A percentile compares a stretch with the other conserved stretches of the same genome.
phyloP scores from a whole-genome alignment of 30 jellyfish, hydroid and myxozoan species.

The Pelagia noctiluca region DNA sequence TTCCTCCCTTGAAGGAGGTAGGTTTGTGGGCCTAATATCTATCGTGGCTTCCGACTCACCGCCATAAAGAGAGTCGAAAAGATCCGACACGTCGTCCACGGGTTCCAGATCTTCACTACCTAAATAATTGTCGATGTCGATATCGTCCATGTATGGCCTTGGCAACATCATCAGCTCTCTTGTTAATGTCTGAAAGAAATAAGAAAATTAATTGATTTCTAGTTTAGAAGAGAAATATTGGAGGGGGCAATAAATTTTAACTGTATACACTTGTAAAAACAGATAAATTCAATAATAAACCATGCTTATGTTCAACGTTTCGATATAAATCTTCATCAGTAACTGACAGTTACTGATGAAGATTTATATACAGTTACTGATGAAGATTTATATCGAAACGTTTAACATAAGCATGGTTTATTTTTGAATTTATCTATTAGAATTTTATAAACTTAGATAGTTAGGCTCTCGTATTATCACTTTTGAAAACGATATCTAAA shows the following conservation, averaged over 20 bases:
- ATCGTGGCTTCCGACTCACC: conserved; percentile 20
- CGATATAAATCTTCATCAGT: neutral
- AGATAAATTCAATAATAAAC: neutral
- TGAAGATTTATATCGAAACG: no score
- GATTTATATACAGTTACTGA: neutral
- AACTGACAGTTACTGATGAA: neutral
- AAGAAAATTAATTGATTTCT: neutral
- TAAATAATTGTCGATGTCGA: conserved; percentile 39
- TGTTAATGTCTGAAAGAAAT: conserved; percentile 33
- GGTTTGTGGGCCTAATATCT: conserved; percentile 19
- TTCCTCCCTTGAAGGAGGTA: conserved; percentile 42
- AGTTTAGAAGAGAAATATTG: no score
- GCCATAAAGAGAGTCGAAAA: conserved; percentile 38
- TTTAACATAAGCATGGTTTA: no score
- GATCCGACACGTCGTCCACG: conserved; percentile 45
- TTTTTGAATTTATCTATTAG: no score
- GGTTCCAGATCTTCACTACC: conserved; percentile 25
- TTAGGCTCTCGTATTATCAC: no score
- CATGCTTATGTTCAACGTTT: neutral
- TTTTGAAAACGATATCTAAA: no score
- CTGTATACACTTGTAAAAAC: no score
- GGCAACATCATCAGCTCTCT: conserved; percentile 59
- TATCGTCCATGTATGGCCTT: conserved; percentile 51
- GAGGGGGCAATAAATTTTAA: no score
- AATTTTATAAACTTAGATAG: no score